Evolutionary conservation across 2,888 invertebrate species (phyloP).

Genomic region (Sarcophaga variegata): DNA sequence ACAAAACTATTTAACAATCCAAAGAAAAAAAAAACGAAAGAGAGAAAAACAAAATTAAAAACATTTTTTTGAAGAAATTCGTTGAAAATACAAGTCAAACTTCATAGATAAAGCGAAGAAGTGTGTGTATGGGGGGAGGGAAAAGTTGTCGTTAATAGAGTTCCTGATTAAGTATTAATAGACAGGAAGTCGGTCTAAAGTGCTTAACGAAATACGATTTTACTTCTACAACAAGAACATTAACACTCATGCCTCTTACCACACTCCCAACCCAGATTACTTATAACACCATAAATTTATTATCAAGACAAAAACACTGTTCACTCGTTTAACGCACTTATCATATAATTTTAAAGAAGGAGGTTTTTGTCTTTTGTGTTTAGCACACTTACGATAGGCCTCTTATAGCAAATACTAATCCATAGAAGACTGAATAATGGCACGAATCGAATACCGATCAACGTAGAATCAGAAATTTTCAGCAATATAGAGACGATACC

Average conservation of each 20-base stretch:
- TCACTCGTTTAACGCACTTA: background rate
- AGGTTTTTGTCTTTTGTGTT: no score
- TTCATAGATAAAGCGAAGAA: background rate
- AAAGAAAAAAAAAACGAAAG: background rate
- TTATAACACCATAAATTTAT: slow-evolving; percentile 34
- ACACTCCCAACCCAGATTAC: slow-evolving; percentile 16
- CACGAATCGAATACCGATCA: no score
- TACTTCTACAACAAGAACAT: background rate
- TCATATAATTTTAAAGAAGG: no score
- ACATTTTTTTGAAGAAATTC: no score
- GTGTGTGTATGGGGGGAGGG: background rate
- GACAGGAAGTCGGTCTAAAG: slow-evolving; percentile 62
- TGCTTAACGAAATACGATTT: slow-evolving; percentile 54
- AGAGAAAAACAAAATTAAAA: no score
- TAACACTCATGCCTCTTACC: no score
- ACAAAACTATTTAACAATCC: slow-evolving; percentile 36
- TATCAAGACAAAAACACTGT: background rate
- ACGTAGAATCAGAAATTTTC: no score
- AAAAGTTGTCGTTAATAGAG: slow-evolving; percentile 48
- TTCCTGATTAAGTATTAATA: slow-evolving; percentile 67
- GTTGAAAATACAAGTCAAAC: background rate
- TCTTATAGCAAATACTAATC: no score
- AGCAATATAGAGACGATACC: no score
- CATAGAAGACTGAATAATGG: no score
- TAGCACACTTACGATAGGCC: no score